These are phyloP conservation scores for Lasiommata megera DNA, from an alignment of 2,888 invertebrate species.

Conservation along the genomic window DNA sequence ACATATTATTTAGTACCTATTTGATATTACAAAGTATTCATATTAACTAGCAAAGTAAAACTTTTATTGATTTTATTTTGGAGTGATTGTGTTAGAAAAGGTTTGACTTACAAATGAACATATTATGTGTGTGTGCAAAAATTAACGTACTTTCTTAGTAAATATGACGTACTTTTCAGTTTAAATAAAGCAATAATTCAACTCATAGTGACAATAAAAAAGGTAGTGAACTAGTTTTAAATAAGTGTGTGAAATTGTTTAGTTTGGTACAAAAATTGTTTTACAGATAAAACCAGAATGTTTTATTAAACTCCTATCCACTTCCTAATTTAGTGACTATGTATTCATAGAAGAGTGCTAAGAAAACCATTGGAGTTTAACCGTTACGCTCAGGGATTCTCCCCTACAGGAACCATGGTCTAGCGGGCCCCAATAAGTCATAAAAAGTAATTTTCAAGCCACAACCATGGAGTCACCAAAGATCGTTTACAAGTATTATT, in stretches of 20 bases:
- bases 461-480: slow-evolving; percentile 72
- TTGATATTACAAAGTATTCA: no score
- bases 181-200: neutral
- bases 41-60: no score
- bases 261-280: neutral
- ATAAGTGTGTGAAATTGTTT: neutral
- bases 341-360: slow-evolving; percentile 24
- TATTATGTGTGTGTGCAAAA: no score
- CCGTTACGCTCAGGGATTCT: slow-evolving; percentile 51
- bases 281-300: neutral
- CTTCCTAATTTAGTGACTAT: no score
- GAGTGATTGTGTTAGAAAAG: no score
- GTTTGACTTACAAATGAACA: no score
- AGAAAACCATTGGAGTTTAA: slow-evolving; percentile 37
- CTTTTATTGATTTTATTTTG: no score
- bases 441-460: neutral
- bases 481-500: slow-evolving; percentile 84
- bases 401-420: slow-evolving; percentile 56
- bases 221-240: no score
- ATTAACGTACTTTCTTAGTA: no score
- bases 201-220: neutral
- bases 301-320: neutral
- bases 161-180: neutral
- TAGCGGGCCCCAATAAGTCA: slow-evolving; percentile 33
- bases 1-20: no score